Base-by-base conservation (phyloP, 2,113 vertebrate species). In the Scomber scombrus region DNA sequence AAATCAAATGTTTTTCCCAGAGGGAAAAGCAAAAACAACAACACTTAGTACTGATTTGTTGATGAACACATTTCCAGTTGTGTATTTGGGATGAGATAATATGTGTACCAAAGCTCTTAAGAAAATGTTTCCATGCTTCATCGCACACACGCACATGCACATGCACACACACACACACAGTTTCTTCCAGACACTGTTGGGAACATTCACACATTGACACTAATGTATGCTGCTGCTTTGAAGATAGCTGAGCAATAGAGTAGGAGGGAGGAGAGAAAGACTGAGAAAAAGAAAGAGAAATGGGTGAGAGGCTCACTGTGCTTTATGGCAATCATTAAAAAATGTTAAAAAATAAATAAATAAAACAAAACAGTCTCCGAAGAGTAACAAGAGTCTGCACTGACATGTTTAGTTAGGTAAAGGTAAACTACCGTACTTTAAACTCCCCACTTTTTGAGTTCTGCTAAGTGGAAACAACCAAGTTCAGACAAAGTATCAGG, bases 191-290 rank as follows among this genome's bases (percentile, higher is more conserved):
- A 61, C 12, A 10, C 73, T 54, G 75, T 50, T 71, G 71, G 75
- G 43, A 64, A 49, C 71, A 76, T 68, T 66, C 63, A 71, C 65
- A 60, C 57, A 43, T 51, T 77, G 77, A 87, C 81, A 78, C 66
- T 87, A 84, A 87, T 81, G 72, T 81, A 81, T 81, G 85, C 85
- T 77, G 73, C 77, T 77, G 56, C 81, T 80, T 72, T 80, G 80
- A 80, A 79, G 75, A 81, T 86, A 82, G 56, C 65, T 75, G 57
- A 76, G 72, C 61, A 58, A 43, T 0, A 43, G 57, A 78, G 68
- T 46, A 9, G 43, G 71, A 71, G 54, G 54, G 16, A 47, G 78
- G 69, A 68, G 16, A 21, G 57, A 52, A 18, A 26, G 74, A 60
- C 18, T 13, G 57, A 51, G 46, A 34, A 47, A 50, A 50, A 61